Evolutionary conservation across 2,113 vertebrate species (phyloP).

Genomic region (Corvus cornix): DNA sequence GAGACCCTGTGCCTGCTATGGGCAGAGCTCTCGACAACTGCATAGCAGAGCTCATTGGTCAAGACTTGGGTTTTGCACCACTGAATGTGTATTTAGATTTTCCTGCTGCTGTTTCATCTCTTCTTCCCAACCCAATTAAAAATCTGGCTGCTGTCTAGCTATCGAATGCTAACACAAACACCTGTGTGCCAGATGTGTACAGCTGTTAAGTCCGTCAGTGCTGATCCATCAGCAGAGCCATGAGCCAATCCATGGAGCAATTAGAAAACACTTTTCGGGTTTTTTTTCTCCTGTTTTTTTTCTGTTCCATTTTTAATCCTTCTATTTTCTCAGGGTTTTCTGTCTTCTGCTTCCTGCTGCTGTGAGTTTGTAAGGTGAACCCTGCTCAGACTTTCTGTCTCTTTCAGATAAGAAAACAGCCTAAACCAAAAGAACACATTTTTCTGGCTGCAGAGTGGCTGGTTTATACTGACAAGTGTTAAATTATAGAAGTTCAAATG

Average conservation of each 20-base stretch:
- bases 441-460: neutral
- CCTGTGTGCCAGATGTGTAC: slow-evolving; percentile 58
- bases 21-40: neutral
- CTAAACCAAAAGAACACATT: neutral
- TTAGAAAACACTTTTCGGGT: neutral
- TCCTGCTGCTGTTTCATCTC: slow-evolving; percentile 13
- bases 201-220: neutral
- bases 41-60: neutral
- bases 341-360: neutral
- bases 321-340: neutral
- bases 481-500: neutral
- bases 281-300: neutral
- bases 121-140: slow-evolving; percentile 39
- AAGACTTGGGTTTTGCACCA: neutral
- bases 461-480: neutral
- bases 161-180: neutral
- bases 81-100: slow-evolving; percentile 2
- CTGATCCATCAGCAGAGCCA: neutral
- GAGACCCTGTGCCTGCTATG: neutral
- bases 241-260: neutral
- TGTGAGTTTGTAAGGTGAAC: neutral
- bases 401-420: slow-evolving; percentile 26
- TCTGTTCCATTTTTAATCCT: neutral
- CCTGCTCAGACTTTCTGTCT: neutral
- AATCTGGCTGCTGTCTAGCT: slow-evolving; percentile 26